Evolutionary conservation across 2,888 invertebrate genomes (phyloP).

Genomic region (Chaitophorus viminalis): DNA sequence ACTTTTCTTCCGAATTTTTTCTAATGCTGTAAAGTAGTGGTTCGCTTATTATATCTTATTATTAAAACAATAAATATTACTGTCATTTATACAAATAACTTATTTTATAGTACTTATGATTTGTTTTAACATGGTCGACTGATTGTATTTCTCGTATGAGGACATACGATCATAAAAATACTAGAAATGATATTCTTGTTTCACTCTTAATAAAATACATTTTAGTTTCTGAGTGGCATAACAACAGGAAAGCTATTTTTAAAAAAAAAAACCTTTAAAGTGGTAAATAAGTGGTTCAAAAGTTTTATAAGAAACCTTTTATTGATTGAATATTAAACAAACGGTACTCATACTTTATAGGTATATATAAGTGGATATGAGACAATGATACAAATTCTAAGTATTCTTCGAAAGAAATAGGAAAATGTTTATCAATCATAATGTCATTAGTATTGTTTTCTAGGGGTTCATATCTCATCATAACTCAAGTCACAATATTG

Average conservation of each 20-base stretch:
- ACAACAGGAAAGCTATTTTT: background rate
- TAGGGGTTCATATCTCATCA: too few species aligned
- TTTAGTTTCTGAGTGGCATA: background rate
- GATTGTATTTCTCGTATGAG: background rate
- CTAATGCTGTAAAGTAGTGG: too few species aligned
- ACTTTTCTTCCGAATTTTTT: background rate
- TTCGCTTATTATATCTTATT: background rate
- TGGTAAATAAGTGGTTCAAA: background rate
- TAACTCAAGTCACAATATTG: too few species aligned
- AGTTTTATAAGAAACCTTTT: background rate
- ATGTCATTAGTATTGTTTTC: too few species aligned
- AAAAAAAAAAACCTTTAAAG: background rate
- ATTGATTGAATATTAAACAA: background rate
- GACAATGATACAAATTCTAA: background rate
- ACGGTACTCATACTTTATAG: background rate
- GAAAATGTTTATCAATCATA: background rate
- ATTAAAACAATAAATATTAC: constrained; percentile 4
- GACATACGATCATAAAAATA: background rate
- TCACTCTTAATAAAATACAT: background rate
- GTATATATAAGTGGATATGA: background rate
- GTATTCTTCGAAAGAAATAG: background rate
- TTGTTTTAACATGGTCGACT: background rate
- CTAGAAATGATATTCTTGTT: background rate
- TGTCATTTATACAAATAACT: too few species aligned
- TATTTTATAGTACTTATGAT: background rate